phyloP scores from a whole-genome alignment of 1,140 invertebrate genomes.

The Phymastichus coffea region DNA sequence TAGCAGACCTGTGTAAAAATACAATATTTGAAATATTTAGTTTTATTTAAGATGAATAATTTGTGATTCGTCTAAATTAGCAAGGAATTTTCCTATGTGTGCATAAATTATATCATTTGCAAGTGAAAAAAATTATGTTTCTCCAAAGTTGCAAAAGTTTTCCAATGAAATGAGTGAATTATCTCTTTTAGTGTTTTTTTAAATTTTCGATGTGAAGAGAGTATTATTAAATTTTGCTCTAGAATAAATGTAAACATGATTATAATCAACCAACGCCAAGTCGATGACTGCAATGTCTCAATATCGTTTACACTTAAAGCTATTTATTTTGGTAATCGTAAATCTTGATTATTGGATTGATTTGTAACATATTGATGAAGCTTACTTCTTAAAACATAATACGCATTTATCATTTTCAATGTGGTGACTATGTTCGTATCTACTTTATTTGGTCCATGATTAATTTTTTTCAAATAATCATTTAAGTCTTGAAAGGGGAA shows the following conservation, averaged over 20 bases:
- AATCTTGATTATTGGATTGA: not conserved
- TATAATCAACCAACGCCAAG: not conserved
- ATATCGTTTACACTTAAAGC: not conserved
- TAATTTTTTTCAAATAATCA: slow-evolving; percentile 13
- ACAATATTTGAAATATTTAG: no score
- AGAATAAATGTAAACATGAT: not conserved
- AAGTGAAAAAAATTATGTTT: not conserved
- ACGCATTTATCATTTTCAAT: slow-evolving; percentile 11
- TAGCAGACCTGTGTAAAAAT: no score
- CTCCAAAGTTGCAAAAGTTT: not conserved
- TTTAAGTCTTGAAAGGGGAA: slow-evolving; percentile 26
- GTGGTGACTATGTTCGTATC: slow-evolving; percentile 20
- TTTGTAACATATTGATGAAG: not conserved
- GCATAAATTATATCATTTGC: not conserved
- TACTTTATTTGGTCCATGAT: slow-evolving; percentile 22
- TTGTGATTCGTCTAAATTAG: not conserved
- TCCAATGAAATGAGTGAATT: not conserved
- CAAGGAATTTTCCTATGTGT: not conserved
- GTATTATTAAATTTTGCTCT: not conserved
- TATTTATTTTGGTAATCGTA: not conserved
- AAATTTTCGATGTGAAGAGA: not conserved
- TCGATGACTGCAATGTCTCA: not conserved
- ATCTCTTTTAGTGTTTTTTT: not conserved
- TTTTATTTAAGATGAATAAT: not conserved
- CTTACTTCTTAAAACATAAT: slow-evolving; percentile 11